A percentile compares a stretch with the other conserved stretches of the same genome.
Evolutionary conservation across 35 echinoderm and acorn worm genomes (phyloP).

Genomic region (Amphiura filiformis): DNA sequence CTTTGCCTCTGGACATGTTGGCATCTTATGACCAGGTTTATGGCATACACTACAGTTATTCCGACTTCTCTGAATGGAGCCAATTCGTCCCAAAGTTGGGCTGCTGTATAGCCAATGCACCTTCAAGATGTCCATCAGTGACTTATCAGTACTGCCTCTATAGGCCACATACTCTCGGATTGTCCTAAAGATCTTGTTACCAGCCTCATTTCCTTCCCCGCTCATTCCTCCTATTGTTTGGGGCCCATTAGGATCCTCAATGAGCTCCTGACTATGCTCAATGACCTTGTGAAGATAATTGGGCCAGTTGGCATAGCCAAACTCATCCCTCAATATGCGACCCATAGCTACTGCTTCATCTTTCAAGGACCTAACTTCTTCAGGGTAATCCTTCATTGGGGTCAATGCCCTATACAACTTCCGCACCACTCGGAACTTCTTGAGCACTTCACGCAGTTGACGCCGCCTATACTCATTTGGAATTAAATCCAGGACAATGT

Average conservation of each 20-base stretch:
- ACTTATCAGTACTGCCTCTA: not conserved
- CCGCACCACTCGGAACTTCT: not conserved
- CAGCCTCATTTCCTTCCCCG: slow-evolving; percentile 15
- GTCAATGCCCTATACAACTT: slow-evolving; percentile 7
- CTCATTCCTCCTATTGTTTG: slow-evolving; percentile 22
- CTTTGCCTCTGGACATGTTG: too few species aligned
- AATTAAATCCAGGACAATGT: slow-evolving; percentile 3
- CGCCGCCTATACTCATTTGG: not conserved
- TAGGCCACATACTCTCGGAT: not conserved
- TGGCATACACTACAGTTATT: too few species aligned
- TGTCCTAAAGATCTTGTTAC: not conserved
- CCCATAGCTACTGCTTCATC: slow-evolving; percentile 33
- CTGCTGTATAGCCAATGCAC: not conserved
- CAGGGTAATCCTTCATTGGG: not conserved
- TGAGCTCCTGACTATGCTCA: slow-evolving; percentile 40
- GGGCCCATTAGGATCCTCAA: slow-evolving; percentile 24
- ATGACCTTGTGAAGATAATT: slow-evolving; percentile 60
- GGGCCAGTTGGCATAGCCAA: slow-evolving; percentile 34
- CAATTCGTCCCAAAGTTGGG: too few species aligned
- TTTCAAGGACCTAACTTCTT: slow-evolving; percentile 31
- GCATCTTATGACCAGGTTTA: too few species aligned
- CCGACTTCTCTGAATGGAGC: too few species aligned
- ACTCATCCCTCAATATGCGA: not conserved
- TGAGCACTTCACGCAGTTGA: not conserved
- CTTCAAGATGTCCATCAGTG: slow-evolving; percentile 1